Percentiles rank a stretch among this genome's conserved stretches.
Conservation (phyloP, 2,797 vertebrate species). For the Phoeniculus purpureus region DNA sequence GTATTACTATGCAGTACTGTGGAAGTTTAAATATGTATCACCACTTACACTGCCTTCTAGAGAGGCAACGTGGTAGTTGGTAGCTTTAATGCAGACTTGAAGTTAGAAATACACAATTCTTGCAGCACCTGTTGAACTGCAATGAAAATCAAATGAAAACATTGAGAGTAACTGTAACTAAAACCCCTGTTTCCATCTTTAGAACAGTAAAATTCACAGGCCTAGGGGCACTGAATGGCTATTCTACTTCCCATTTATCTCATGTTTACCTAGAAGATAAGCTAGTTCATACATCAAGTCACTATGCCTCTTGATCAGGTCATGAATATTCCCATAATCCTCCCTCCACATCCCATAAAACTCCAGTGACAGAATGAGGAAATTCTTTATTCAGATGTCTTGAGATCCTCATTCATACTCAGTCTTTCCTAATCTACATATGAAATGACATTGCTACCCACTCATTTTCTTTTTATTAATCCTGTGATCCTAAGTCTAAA, state of each 20-base stretch:
- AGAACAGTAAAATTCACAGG: constrained; percentile 28
- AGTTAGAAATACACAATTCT: not conserved
- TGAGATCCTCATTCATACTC: constrained; percentile 85
- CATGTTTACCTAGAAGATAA: constrained; percentile 96
- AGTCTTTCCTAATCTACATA: constrained; percentile 86
- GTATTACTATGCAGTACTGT: too few relatives aligned
- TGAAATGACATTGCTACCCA: constrained; percentile 87
- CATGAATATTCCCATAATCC: constrained; percentile 98
- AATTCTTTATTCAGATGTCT: constrained; percentile 80
- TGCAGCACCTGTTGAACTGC: not conserved
- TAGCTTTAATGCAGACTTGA: not conserved
- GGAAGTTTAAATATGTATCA: not conserved
- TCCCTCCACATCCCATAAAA: constrained; percentile 84
- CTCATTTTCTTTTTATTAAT: constrained; percentile 82
- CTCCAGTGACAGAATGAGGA: constrained; percentile 77
- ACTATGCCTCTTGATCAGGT: constrained; percentile 88
- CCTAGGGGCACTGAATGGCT: constrained; percentile 51
- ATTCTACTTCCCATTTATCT: constrained; percentile 81
- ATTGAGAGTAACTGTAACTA: constrained; percentile 51
- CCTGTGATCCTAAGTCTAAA: constrained; percentile 79
- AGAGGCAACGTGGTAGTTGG: not conserved
- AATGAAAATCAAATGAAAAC: constrained; percentile 15
- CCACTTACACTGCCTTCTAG: not conserved
- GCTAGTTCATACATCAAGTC: constrained; percentile 89
- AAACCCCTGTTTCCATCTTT: constrained; percentile 17